Base-by-base conservation (phyloP, 2,888 invertebrate species). In the Gnatocerus cornutus region DNA sequence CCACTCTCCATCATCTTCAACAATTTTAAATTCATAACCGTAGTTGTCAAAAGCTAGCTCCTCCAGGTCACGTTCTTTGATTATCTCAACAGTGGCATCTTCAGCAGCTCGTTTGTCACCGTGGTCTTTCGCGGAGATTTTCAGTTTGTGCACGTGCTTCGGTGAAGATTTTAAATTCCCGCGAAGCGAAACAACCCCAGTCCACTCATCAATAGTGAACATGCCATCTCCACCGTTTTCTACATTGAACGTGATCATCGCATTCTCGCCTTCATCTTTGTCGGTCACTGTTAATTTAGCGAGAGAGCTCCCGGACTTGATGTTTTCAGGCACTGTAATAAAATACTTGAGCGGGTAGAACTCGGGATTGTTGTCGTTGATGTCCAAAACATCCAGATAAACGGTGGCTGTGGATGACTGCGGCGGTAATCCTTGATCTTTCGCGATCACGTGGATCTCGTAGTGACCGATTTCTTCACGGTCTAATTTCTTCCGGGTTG, bases 261-360 rank as follows among this genome's bases (percentile, higher is more conserved):
- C 94, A 87, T 97, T 96, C 80, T 93, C 92, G n/a, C 93, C 94
- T 78, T 93, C 92, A 84, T 98, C 98, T 71, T 89, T 88, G 87
- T 98, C 98, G 63, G 88, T 89, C 1, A 97, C 97, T 62, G 88
- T 89, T 13, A 98, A 91, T 84, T 91, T 91, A 12, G 94, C 84
- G 74, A 97, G 84, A 46, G 88, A 87, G 21, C 90, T 88, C 12
- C 93, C 92, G 13, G 89, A 83, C 65, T 88, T 85, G 33, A 90
- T 85, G 80, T 92, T 90, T 78, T 93, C 93, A 33, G 90, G 87
- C 45, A 97, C 87, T 45, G 91, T 89, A 76, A 93, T 89, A 81
- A 96, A 92, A 84, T 98, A 98, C 79, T 91, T 89, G 81, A 90
- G 89, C 0, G 98, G 98, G 86, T 97, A 97, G 86, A 98, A 97